Base-by-base conservation (phyloP, 2,797 vertebrate genomes). In the Hephaestus fuliginosus region DNA sequence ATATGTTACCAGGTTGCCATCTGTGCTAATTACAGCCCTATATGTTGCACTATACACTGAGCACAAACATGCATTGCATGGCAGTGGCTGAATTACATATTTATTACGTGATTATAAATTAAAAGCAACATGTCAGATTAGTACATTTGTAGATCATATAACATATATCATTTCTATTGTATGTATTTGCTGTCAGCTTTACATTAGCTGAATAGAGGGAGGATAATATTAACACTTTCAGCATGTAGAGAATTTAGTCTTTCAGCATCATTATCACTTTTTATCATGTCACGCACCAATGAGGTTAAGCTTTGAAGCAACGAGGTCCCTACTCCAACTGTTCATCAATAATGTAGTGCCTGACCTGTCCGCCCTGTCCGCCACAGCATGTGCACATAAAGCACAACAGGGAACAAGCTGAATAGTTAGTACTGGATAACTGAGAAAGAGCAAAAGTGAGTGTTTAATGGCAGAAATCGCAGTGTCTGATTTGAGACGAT, bases 301-400 rank as follows among this genome's bases (percentile, higher is more conserved):
- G 36, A 57, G 9, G 22, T 78, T 68, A 12, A 51, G 12, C 44
- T 17, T 52, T 65, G 25, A 53, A 10, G 46, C 39, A 7, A 53
- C 20, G 18, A 48, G 7, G 6, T 67, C 61, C 56, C 58, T 70
- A 72, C 79, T 57, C 62, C 68, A 48, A 53, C 64, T 28, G n/a
- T 49, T 81, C 44, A 74, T 89, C 76, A 84, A 85, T 92, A 83
- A 85, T 80, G 74, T n/a, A 36, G 4, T 36, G 33, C 3, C 41
- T 43, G 53, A 63, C 22, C 70, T 74, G 85, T 83, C 80, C 81
- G 62, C 56, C 1, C 33, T 43, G n/a, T 25, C 25, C 7, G 74
- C 72, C 77, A 33, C 25, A 6, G 43, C 41, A 10, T 51, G 30
- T 56, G 33, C 46, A 48, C 25, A 13, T n/a, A 33, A 41, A 43